These are phyloP conservation scores for Chrysogorgia sp. DNA, from an alignment of 92 coral and sea anemone genomes.

Conservation along the genomic window DNA sequence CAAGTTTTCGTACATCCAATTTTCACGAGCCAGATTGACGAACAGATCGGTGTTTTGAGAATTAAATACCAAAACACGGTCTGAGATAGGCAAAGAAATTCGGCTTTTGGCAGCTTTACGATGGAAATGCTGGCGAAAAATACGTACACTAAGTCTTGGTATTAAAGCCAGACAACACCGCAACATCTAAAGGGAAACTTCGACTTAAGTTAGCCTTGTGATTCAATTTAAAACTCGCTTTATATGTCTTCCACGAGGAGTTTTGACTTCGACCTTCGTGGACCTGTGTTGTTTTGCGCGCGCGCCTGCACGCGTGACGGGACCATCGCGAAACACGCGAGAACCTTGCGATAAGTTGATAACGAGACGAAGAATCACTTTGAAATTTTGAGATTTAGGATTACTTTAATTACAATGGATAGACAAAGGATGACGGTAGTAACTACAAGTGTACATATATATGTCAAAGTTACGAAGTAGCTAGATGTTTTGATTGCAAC, in stretches of 20 bases:
- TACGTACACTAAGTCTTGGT: not conserved
- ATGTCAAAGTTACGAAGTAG: no score
- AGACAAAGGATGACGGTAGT: no score
- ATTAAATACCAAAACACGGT: constrained; percentile 68
- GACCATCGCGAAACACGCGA: no score
- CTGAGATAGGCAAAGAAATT: constrained; percentile 12
- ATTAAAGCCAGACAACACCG: not conserved
- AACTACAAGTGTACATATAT: no score
- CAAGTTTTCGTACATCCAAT: constrained; percentile 88
- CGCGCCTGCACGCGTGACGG: no score
- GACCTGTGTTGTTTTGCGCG: no score
- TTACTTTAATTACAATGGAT: no score
- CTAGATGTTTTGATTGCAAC: no score
- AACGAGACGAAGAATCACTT: no score
- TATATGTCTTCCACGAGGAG: not conserved
- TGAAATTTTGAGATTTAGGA: no score
- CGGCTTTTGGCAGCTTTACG: constrained; percentile 16
- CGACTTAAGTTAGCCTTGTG: not conserved
- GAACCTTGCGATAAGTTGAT: no score
- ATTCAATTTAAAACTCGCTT: not conserved
- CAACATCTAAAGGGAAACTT: constrained; percentile 1
- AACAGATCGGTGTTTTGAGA: constrained; percentile 76
- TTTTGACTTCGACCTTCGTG: no score
- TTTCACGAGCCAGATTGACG: constrained; percentile 91
- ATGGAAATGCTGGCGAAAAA: not conserved